Evolutionary conservation across 2,113 vertebrate genomes (phyloP).

Genomic region (Brachyistius frenatus): DNA sequence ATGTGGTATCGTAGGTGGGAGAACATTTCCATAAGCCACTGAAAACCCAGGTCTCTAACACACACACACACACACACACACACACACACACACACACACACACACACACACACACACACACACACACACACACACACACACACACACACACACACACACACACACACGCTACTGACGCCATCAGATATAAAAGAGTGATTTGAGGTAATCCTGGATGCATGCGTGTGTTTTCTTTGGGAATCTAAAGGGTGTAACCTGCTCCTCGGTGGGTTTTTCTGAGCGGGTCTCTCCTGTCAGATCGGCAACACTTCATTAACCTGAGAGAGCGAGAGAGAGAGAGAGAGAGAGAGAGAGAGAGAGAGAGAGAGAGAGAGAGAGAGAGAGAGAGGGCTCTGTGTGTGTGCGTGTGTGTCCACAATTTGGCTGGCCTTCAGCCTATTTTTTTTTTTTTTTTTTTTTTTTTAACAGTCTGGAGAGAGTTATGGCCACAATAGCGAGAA

Average conservation of each 20-base stretch:
- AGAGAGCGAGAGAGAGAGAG: background rate
- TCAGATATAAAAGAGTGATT: conserved; percentile 29
- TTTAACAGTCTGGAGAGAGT: conserved; percentile 67
- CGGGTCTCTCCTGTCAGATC: conserved; percentile 56
- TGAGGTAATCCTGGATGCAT: conserved; percentile 13
- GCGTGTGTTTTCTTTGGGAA: conserved; percentile 20
- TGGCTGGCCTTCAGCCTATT: conserved; percentile 36
- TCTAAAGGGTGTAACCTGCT: conserved; percentile 38
- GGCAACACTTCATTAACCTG: conserved; percentile 68
- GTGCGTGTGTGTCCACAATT: conserved; percentile 29
- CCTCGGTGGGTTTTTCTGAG: conserved; percentile 49
- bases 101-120: no score
- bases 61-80: conserved; percentile 5
- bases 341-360: conserved; percentile 14
- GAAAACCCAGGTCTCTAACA: conserved; percentile 18
- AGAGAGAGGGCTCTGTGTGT: conserved; percentile 11
- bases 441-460: background rate
- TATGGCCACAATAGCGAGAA: conserved; percentile 71
- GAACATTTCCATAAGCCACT: conserved; percentile 69
- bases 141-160: background rate
- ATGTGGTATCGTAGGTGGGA: conserved; percentile 68
- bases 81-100: background rate
- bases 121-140: background rate
- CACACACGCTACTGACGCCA: conserved; percentile 11
- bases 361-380: background rate